These are phyloP conservation scores for Nomia melanderi DNA, from an alignment of 1,140 invertebrate species.

Conservation along the genomic window DNA sequence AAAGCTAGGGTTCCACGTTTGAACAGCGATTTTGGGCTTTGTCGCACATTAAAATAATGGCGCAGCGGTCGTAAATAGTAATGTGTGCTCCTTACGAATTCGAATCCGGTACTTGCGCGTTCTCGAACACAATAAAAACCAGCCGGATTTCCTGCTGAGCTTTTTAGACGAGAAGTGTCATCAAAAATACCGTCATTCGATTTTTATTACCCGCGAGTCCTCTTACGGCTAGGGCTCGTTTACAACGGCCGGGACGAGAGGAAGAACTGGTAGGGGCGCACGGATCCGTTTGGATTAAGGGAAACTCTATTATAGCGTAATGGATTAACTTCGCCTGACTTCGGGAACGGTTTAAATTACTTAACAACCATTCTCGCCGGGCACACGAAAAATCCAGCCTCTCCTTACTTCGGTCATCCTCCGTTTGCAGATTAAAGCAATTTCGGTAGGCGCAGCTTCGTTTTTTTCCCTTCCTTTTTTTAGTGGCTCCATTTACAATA, in stretches of 20 bases:
- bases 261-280: background rate
- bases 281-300: conserved; percentile 57
- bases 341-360: conserved; percentile 60
- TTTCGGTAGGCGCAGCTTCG: background rate
- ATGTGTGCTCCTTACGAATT: background rate
- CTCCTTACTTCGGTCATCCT: background rate
- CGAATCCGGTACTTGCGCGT: conserved; percentile 24
- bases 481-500: background rate
- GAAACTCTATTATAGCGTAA: conserved; percentile 63
- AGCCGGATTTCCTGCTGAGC: background rate
- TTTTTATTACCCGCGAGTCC: conserved; percentile 43
- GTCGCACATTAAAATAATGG: background rate
- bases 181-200: background rate
- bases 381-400: background rate
- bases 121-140: conserved; percentile 6
- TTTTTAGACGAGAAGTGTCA: background rate
- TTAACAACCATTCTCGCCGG: conserved; percentile 46
- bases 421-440: conserved; percentile 14
- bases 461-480: no score
- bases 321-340: conserved; percentile 68
- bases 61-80: background rate
- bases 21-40: no score
- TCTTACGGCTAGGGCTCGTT: background rate
- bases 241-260: background rate
- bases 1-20: conserved; percentile 24